Conservation (phyloP, 92 coral and sea anemone genomes). For the Siderastrea siderea region DNA sequence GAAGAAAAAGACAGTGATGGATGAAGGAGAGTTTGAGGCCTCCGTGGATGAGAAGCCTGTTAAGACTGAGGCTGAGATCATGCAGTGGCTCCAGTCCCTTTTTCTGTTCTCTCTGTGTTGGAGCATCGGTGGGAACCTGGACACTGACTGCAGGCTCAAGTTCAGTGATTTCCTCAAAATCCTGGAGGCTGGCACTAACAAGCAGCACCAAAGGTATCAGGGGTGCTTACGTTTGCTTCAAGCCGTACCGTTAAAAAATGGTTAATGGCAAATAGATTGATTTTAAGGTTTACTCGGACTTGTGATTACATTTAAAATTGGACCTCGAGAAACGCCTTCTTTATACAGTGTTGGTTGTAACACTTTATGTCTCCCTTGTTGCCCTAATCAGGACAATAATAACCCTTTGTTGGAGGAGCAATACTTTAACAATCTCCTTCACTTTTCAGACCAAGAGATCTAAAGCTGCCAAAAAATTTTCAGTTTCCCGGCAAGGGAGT, state of each 20-base stretch:
- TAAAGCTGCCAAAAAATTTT: constrained; percentile 90
- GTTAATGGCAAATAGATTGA: no score
- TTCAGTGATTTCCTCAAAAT: constrained; percentile 95
- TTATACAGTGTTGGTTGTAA: no score
- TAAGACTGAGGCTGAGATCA: constrained; percentile 84
- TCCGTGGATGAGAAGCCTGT: constrained; percentile 83
- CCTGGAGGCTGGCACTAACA: constrained; percentile 91
- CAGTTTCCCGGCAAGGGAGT: constrained; percentile 96
- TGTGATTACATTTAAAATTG: no score
- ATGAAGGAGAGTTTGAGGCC: constrained; percentile 73
- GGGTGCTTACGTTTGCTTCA: no score
- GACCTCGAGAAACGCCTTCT: no score
- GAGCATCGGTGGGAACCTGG: constrained; percentile 95
- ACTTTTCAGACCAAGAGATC: constrained; percentile 86
- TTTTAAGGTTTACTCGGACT: no score
- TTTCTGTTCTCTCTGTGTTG: constrained; percentile 94
- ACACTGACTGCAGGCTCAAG: constrained; percentile 92
- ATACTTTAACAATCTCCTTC: not conserved
- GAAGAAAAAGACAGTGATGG: constrained; percentile 53
- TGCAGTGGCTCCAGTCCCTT: constrained; percentile 98
- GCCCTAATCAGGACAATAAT: no score
- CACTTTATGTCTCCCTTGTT: no score
- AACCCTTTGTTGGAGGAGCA: not conserved
- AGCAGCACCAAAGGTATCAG: constrained; percentile 91
- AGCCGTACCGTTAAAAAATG: no score